Percentiles rank a stretch among this genome's conserved stretches.
phyloP scores from a whole-genome alignment of 2,113 vertebrate genomes.

The Edolisoma coerulescens region DNA sequence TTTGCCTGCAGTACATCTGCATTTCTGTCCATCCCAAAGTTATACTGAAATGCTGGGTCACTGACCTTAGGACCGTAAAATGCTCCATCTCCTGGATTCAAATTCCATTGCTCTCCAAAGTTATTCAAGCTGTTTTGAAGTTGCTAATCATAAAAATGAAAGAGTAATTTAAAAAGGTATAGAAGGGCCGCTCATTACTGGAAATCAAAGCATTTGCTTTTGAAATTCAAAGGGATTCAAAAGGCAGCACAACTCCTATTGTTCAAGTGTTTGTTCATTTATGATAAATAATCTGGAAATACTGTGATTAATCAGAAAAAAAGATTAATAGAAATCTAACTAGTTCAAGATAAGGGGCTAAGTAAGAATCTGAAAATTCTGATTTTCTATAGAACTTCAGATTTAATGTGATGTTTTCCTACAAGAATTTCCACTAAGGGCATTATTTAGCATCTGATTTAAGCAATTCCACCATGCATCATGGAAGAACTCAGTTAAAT shows the following conservation, averaged over 20 bases:
- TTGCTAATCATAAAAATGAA: slow-evolving; percentile 76
- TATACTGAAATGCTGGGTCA: background rate
- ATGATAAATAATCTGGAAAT: background rate
- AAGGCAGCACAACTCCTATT: background rate
- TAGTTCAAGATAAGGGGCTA: background rate
- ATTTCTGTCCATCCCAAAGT: background rate
- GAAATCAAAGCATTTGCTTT: background rate
- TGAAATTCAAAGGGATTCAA: background rate
- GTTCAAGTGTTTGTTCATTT: background rate
- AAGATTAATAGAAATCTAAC: background rate
- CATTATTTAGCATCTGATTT: background rate
- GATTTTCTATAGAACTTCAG: background rate
- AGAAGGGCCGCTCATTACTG: background rate
- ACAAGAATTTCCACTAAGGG: background rate
- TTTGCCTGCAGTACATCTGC: background rate
- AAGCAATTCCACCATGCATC: background rate
- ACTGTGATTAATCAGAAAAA: background rate
- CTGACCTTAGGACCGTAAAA: slow-evolving; percentile 97
- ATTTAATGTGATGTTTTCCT: background rate
- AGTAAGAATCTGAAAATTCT: background rate
- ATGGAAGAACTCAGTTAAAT: background rate
- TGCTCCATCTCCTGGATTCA: slow-evolving; percentile 90
- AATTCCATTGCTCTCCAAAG: slow-evolving; percentile 89
- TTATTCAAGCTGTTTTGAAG: slow-evolving; percentile 87
- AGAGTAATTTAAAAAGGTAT: background rate